Percentiles rank a stretch among this genome's conserved stretches.
These are phyloP conservation scores for Diplodus sargus DNA, from an alignment of 2,797 vertebrate genomes.

Conservation along the genomic window DNA sequence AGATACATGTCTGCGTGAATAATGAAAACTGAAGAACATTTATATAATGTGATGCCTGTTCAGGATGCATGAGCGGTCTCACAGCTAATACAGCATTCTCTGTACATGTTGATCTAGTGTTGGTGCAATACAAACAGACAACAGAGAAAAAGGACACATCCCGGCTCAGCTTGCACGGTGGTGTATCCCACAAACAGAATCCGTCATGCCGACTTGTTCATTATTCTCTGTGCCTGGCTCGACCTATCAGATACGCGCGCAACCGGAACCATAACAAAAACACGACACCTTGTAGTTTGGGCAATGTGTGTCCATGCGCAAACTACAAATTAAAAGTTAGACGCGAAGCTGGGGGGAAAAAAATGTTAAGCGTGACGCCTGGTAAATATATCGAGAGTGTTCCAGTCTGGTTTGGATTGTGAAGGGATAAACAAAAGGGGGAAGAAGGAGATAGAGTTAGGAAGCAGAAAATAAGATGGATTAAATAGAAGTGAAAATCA, in stretches of 20 bases:
- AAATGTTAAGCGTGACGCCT: conserved; percentile 8
- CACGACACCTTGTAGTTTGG: conserved; percentile 23
- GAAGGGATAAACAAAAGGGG: conserved; percentile 27
- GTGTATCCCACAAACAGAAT: conserved; percentile 76
- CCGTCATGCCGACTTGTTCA: conserved; percentile 46
- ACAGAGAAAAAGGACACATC: conserved; percentile 2
- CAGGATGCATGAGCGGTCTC: conserved; percentile 47
- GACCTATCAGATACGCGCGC: conserved; percentile 27
- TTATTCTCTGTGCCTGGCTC: conserved; percentile 40
- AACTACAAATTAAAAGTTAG: conserved; percentile 17
- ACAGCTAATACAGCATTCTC: conserved; percentile 43
- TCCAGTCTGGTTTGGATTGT: conserved; percentile 28
- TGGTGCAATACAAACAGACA: conserved; percentile 45
- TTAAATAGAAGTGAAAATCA: conserved; percentile 43
- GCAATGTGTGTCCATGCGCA: conserved; percentile 5
- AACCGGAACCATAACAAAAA: conserved; percentile 37
- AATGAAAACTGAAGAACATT: background rate
- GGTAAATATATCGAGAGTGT: background rate
- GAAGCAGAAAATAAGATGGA: conserved; percentile 55
- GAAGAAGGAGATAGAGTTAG: conserved; percentile 4
- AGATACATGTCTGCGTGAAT: background rate
- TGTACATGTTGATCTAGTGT: conserved; percentile 33
- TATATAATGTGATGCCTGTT: conserved; percentile 14
- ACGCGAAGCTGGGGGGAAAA: background rate
- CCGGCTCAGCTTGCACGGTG: conserved; percentile 52